Conservation (phyloP, 2,113 vertebrate species). For the Panthera tigris region DNA sequence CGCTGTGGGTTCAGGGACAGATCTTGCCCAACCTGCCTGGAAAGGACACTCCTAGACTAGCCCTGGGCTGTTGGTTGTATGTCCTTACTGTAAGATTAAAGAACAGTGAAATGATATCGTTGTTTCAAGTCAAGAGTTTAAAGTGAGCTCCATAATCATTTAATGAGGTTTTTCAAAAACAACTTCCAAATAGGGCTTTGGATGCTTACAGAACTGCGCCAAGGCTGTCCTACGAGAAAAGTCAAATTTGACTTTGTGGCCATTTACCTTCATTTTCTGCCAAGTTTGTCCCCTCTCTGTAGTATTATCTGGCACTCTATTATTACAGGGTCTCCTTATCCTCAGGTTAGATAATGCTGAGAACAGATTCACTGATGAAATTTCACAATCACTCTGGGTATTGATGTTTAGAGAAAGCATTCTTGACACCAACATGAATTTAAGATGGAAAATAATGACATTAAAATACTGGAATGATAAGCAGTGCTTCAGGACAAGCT, state of each 20-base stretch:
- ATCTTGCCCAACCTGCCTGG: neutral
- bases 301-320: neutral
- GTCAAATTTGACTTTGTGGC: neutral
- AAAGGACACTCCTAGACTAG: too few species aligned
- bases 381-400: neutral
- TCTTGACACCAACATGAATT: neutral
- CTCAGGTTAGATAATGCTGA: neutral
- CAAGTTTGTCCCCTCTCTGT: neutral
- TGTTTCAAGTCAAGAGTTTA: neutral
- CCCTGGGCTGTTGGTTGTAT: accelerated
- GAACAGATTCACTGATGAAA: neutral
- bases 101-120: neutral
- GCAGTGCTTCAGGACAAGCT: neutral
- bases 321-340: neutral
- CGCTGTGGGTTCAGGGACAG: neutral
- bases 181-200: neutral
- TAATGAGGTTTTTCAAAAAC: neutral
- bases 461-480: neutral
- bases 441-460: neutral
- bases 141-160: neutral
- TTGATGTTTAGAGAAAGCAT: neutral
- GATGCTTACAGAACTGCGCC: neutral
- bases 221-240: neutral
- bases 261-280: neutral
- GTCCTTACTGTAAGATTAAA: neutral